Base-by-base conservation (phyloP, 2,888 invertebrate genomes). In the Heliothis peltigera region DNA sequence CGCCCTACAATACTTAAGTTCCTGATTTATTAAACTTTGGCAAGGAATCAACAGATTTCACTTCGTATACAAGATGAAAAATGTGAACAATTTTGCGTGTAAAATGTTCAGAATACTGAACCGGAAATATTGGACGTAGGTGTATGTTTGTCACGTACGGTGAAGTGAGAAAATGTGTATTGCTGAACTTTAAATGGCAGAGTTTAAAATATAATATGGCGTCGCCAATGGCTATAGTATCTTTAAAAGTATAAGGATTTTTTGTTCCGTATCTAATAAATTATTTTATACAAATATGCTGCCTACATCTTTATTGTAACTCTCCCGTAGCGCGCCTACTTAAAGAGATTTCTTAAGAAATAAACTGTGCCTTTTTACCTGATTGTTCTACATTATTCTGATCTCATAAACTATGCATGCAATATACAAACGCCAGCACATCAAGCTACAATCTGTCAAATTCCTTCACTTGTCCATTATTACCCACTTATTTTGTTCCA, bases 11-110 rank as follows among this genome's bases (percentile, higher is more conserved):
- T 72, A 69, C 65, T 70, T 71, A 51, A 32, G n/a, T 49, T 10
- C 12, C 46, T 75, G 81, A 79, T 79, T 75, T 79, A 79, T 80
- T 68, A 57, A 61, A 21, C 21, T 32, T 51, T 64, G 18, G 52
- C 64, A 66, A 66, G 47, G 62, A 66, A 71, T 71, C 68, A 64
- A 65, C 55, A 39, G 46, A 2, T 22, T 64, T 52, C 21, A 22
- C 25, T 18, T 8, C 61, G 42, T 57, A 57, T 49, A 49, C 52
- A 49, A 46, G 51, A 28, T 55, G 18, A 19, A 15, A 39, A 62
- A 59, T 18, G 8, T 7, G 35, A n/a, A 18, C 12, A n/a, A 4
- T 43, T 43, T 39, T 18, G 22, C 19, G 28, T 19, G 43, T 44
- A 35, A 54, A 51, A 47, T 54, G 58, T 51, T 46, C 25, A 52